Percentiles rank a stretch among this genome's conserved stretches.
These are phyloP conservation scores for Drosophila ficusphila DNA, from an alignment of 1,140 invertebrate genomes.

Conservation along the genomic window DNA sequence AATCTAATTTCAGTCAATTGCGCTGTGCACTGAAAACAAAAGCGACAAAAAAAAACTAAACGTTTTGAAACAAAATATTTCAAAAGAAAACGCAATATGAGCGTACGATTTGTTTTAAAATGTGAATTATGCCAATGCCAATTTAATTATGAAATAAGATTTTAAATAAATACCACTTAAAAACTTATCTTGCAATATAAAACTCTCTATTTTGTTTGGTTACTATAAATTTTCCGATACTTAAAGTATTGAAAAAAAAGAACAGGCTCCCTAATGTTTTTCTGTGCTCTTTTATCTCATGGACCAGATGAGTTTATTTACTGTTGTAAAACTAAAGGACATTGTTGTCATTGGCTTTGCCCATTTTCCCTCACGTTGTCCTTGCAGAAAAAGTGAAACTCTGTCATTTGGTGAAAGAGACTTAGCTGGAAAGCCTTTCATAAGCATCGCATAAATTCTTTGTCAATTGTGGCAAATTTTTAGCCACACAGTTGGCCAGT, in stretches of 20 bases:
- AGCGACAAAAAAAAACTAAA: too few relatives aligned
- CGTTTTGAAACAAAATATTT: too few relatives aligned
- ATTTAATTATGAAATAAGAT: too few relatives aligned
- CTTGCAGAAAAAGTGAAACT: constrained; percentile 57
- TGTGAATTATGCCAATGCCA: too few relatives aligned
- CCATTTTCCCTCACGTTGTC: background rate
- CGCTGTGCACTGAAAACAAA: background rate
- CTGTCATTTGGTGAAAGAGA: constrained; percentile 56
- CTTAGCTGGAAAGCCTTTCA: constrained; percentile 72
- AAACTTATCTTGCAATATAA: too few relatives aligned
- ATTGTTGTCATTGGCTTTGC: constrained; percentile 7
- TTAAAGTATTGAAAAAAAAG: too few relatives aligned
- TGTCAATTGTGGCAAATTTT: constrained; percentile 77
- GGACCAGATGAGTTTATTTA: constrained; percentile 51
- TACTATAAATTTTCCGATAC: too few relatives aligned
- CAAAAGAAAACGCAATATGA: too few relatives aligned
- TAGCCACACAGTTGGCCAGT: constrained; percentile 4
- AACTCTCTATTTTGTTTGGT: too few relatives aligned
- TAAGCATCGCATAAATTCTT: constrained; percentile 78
- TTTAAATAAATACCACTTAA: too few relatives aligned
- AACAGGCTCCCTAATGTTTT: too few relatives aligned
- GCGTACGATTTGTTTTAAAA: too few relatives aligned
- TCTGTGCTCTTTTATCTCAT: background rate
- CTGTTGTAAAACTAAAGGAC: constrained; percentile 29
- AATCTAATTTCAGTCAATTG: background rate